Evolutionary conservation across 2,113 vertebrate genomes (phyloP), one percentile per base, ranked within the genome.

Genomic region (Pseudolaguvia tuberculata): DNA sequence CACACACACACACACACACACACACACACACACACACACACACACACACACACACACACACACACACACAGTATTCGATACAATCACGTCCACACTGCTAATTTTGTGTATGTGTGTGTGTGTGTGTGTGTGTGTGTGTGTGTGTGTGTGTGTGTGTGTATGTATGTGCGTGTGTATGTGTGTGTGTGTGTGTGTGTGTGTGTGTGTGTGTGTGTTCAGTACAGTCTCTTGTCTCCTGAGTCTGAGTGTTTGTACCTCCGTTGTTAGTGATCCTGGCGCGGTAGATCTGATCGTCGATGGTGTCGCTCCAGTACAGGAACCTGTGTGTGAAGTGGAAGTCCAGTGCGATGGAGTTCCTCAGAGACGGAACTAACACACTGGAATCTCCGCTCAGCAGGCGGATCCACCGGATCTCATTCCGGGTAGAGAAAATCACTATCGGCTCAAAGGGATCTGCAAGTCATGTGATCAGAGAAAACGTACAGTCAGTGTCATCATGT

Each of bases 221-320:
- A 35, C 6, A 4, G 31, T 35, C 31, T 35, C 31, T 6, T 35
- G 31, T 4, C 31, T 35, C 39, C 39, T 42, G 39, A 42, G 39
- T 42, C 14, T 47, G 45, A 21, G 69, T 23, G 18, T 23, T 18
- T 17, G 66, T 90, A 95, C 94, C 93, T 89, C 92, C 93, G 35
- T 73, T 87, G 29, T 94, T 92, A 57, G 93, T 91, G 71, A 95
- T 90, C 8, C 92, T 93, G 56, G 93, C 93, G 68, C 93, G 86
- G 80, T 94, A 95, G 85, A 95, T 95, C 86, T 94, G 92, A 84
- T 95, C 93, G 80, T 95, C 94, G 13, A 94, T 93, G 80, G 94
- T 93, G 77, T 94, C 94, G 20, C 93, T 95, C 94, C 94, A 95
- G 77, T 94, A 95, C 1, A 95, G 90, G 48, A 94, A 90, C 81